Base-by-base conservation (phyloP, 2,888 invertebrate species). In the Oscheius myriophilus region DNA sequence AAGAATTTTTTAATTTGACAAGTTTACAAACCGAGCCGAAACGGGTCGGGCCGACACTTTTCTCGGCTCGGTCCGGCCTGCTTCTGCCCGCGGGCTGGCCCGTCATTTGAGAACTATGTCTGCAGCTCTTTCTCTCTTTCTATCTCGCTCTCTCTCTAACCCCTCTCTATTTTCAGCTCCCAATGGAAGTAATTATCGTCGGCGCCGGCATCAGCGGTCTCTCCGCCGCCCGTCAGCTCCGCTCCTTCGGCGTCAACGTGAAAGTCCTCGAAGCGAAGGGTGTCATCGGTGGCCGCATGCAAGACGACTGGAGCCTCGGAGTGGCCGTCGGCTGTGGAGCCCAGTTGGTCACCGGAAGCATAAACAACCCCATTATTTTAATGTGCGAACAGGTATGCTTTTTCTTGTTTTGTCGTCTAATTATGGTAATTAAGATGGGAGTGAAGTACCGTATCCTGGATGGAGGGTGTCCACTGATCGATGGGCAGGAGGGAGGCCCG, bases 191-290 rank as follows among this genome's bases (percentile, higher is more conserved):
- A 58, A 72, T 89, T 26, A 86, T 89, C 12, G 80, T 89, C 51
- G 89, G 89, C 12, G 89, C 87, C 11, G 89, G 89, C 39, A 80
- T 87, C 2, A 84, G 88, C 6, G 89, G 89, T 2, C 73, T 89
- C n/a, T 84, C 87, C 16, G 88, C 89, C 11, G 89, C 89, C 0
- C 84, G 87, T 21, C 89, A 89, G 67, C 83, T 89, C 9, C 74
- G 81, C 21, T 87, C 87, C 59, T 82, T 87, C 67, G 89, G 89
- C 1, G 74, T 87, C 25, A 69, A 88, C 87, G 88, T 88, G 12
- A 87, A 83, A 2, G 84, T 89, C 12, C 69, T 89, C 33, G 89
- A 89, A 78, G 89, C 89, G 0, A 85, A 85, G 61, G 76, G 80
- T 61, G 76, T 86, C 18, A 76, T 88, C 14, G 89, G 89, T n/a